Conservation (phyloP, 2,797 vertebrate genomes). For the Microctenopoma stevenorrisi region DNA sequence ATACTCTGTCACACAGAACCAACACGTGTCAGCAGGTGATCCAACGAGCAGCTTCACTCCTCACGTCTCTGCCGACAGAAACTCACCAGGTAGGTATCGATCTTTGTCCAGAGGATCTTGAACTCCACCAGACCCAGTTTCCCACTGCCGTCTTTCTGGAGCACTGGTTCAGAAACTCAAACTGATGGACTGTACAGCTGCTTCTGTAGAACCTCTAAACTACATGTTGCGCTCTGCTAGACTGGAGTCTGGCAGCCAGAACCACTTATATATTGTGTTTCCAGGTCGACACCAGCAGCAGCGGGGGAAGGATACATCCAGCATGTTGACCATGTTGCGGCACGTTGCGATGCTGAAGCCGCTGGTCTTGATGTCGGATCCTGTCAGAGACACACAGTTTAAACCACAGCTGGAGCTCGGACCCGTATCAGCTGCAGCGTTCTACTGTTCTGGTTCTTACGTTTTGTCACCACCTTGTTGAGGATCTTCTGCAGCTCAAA, state of each 20-base stretch:
- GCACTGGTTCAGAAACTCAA: slow-evolving; percentile 27
- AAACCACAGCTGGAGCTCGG: background rate
- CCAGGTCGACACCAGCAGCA: too few species aligned
- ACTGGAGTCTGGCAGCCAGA: too few species aligned
- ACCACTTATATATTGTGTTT: too few species aligned
- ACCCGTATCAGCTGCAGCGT: too few species aligned
- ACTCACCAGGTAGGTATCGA: slow-evolving; percentile 88
- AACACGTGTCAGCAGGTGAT: background rate
- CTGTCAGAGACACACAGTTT: slow-evolving; percentile 60
- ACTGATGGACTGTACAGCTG: too few species aligned
- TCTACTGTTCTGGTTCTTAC: slow-evolving; percentile 72
- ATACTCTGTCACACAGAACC: slow-evolving; percentile 78
- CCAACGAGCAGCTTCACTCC: too few species aligned
- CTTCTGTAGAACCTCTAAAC: too few species aligned
- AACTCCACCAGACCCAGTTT: slow-evolving; percentile 91
- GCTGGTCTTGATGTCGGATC: slow-evolving; percentile 85
- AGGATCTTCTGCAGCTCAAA: slow-evolving; percentile 88
- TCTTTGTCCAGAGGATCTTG: slow-evolving; percentile 89
- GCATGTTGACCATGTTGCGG: slow-evolving; percentile 89
- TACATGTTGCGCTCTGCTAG: too few species aligned
- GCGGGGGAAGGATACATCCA: slow-evolving; percentile 87
- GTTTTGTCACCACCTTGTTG: slow-evolving; percentile 85
- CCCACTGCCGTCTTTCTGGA: slow-evolving; percentile 86
- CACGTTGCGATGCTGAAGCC: slow-evolving; percentile 89
- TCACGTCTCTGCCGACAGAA: too few species aligned